Conservation (phyloP, 2,888 invertebrate species). For the Galerucella calmariensis region DNA sequence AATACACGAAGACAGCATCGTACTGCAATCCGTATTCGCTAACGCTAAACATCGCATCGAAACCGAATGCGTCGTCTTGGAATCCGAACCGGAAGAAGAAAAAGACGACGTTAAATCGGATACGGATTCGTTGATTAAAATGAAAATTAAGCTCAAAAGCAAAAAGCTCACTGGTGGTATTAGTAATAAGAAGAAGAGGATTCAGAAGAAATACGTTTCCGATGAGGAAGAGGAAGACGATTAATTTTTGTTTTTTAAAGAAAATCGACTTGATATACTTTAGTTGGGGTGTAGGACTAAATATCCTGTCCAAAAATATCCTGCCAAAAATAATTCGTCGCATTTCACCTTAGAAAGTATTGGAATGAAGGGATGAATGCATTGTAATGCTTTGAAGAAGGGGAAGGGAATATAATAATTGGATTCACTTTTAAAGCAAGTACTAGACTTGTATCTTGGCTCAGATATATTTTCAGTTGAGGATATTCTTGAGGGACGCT, state of each 20-base stretch:
- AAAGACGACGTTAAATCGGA: slow-evolving; percentile 68
- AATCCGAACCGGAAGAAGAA: slow-evolving; percentile 60
- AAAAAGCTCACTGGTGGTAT: slow-evolving; percentile 60
- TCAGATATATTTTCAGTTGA: too few species aligned
- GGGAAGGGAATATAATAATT: too few species aligned
- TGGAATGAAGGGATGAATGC: too few species aligned
- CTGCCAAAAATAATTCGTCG: too few species aligned
- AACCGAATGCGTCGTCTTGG: slow-evolving; percentile 61
- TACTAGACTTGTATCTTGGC: too few species aligned
- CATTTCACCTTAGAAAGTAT: too few species aligned
- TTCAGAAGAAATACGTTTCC: slow-evolving; percentile 69
- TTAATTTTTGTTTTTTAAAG: slow-evolving; percentile 28
- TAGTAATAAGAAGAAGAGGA: slow-evolving; percentile 65
- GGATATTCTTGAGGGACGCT: too few species aligned
- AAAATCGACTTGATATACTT: slow-evolving; percentile 6
- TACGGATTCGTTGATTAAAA: slow-evolving; percentile 68
- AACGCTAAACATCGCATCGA: slow-evolving; percentile 72
- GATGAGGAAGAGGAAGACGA: slow-evolving; percentile 68
- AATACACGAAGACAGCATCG: slow-evolving; percentile 96
- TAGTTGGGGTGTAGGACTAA: neutral
- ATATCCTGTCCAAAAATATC: too few species aligned
- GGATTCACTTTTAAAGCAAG: too few species aligned
- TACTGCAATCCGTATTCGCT: slow-evolving; percentile 86
- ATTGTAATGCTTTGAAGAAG: too few species aligned
- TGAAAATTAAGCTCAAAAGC: slow-evolving; percentile 67